Base-by-base conservation (phyloP, 2,797 vertebrate species). In the Harpagifer antarcticus region DNA sequence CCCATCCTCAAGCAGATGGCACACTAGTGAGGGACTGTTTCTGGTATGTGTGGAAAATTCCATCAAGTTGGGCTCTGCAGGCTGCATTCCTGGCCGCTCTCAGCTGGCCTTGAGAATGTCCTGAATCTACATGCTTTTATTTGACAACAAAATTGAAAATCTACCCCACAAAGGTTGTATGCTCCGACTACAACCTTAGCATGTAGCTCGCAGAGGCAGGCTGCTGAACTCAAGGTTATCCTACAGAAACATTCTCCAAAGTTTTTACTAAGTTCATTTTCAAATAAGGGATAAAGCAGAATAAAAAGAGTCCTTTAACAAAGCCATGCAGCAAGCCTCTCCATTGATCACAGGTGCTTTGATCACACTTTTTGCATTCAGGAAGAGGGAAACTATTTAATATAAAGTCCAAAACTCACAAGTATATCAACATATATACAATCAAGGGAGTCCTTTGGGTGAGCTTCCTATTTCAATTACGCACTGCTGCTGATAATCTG, bases 1-100 rank as follows among this genome's bases (percentile, higher is more conserved):
- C 68, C 77, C 68, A 53, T 80, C 82, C 74, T 91, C 90, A 93
- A 92, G 90, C 91, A 95, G 93, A 91, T 93, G 93, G 94, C 93
- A 92, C 64, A 83, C 80, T 87, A 84, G 72, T 83, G 48, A 72
- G 58, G 60, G 62, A 82, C 77, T 57, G 68, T 74, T 71, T 81
- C 81, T 64, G 69, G 69, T 70, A 85, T 82, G 84, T 23, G 54
- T 90, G 89, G 83, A 92, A 93, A 91, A 93, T 92, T 93, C 89
- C 92, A 86, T 76, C 83, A 77, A 74, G 81, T 86, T 87, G 3
- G 66, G 77, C 75, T 90, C 81, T 71, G 64, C 88, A 54, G 83
- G 70, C 83, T 82, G 82, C 91, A 92, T 93, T 93, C 92, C 86
- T 83, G 87, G 73, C 85, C 71, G 64, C 74, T 91, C 81, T 84